Conservation (phyloP, 2,113 vertebrate species). For the Sprattus sprattus region DNA sequence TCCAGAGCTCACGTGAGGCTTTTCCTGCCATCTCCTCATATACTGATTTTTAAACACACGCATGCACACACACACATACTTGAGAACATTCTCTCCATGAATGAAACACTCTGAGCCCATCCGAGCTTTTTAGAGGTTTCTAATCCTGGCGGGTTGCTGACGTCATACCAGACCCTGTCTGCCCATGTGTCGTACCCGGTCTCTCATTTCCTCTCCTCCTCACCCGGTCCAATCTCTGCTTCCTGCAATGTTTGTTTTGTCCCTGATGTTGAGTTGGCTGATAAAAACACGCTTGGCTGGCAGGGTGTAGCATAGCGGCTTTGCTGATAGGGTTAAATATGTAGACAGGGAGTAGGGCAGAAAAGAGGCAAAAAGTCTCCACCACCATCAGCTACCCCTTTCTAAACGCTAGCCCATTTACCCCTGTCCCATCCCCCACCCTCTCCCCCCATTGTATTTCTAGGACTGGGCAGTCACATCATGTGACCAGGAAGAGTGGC, state of each 20-base stretch:
- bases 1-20: too few relatives aligned
- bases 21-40: background rate
- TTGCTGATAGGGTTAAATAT: conserved; percentile 70
- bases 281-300: conserved; percentile 62
- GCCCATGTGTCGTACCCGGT: conserved; percentile 82
- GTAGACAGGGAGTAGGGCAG: conserved; percentile 44
- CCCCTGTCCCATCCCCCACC: conserved; percentile 40
- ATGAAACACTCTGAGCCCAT: conserved; percentile 49
- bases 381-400: conserved; percentile 38
- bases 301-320: background rate
- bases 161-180: conserved; percentile 84
- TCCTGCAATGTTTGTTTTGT: conserved; percentile 72
- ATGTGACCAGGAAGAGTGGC: conserved; percentile 96
- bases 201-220: conserved; percentile 83
- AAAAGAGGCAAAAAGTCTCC: conserved; percentile 40
- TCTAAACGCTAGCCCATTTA: background rate
- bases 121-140: conserved; percentile 94
- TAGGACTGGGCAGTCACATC: conserved; percentile 81
- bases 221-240: conserved; percentile 73
- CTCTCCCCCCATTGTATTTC: conserved; percentile 49
- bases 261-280: conserved; percentile 69
- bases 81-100: conserved; percentile 18
- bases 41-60: too few relatives aligned
- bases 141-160: conserved; percentile 92
- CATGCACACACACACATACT: background rate